Conservation (phyloP, 2,888 invertebrate genomes). For the Nephrotoma guestfalica region DNA sequence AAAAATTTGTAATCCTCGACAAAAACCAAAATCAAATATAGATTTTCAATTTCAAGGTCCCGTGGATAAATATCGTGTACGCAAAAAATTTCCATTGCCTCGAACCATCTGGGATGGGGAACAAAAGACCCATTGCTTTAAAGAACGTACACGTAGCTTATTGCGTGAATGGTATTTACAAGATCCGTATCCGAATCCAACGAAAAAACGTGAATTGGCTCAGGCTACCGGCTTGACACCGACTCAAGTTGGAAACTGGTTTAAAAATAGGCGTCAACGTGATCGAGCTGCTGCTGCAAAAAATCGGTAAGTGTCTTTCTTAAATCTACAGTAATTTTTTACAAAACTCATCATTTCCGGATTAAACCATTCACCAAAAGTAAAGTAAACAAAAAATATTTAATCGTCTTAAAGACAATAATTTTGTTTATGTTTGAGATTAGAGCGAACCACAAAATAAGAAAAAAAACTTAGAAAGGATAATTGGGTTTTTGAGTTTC, state of each 20-base stretch:
- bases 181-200: slow-evolving; percentile 92
- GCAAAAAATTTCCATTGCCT: slow-evolving; percentile 87
- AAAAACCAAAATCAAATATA: slow-evolving; percentile 1
- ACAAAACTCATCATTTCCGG: not conserved
- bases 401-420: not conserved
- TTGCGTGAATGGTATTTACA: slow-evolving; percentile 97
- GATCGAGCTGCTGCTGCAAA: slow-evolving; percentile 89
- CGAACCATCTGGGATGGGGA: slow-evolving; percentile 92
- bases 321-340: not conserved
- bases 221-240: slow-evolving; percentile 83
- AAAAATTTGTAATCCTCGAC: not conserved
- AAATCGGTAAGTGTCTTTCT: slow-evolving; percentile 55
- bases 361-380: not conserved
- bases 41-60: slow-evolving; percentile 37
- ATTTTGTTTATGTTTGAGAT: not conserved
- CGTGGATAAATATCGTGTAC: slow-evolving; percentile 83
- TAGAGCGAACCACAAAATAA: not conserved
- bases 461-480: not conserved
- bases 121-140: slow-evolving; percentile 92
- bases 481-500: not conserved
- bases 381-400: not conserved
- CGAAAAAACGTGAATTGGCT: slow-evolving; percentile 82
- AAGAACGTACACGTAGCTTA: slow-evolving; percentile 86
- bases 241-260: slow-evolving; percentile 90
- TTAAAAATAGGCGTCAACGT: slow-evolving; percentile 76